Evolutionary conservation across 2,113 vertebrate genomes (phyloP).

Genomic region (Mirounga angustirostris): DNA sequence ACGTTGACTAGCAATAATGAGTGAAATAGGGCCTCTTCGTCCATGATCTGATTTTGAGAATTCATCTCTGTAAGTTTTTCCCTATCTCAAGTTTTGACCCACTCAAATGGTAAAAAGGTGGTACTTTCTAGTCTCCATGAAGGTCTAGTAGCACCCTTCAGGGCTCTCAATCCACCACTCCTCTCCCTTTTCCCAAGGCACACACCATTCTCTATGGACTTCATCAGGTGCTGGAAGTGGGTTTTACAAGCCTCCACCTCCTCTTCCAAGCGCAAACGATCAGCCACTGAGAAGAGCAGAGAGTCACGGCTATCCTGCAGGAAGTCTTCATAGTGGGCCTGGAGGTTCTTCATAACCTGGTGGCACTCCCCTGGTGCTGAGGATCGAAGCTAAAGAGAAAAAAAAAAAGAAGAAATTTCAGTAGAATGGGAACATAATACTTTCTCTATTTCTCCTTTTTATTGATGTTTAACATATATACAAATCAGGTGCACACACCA

Average conservation of each 20-base stretch:
- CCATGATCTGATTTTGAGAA: slow-evolving; percentile 35
- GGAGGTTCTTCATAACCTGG: slow-evolving; percentile 92
- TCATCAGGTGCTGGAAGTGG: slow-evolving; percentile 92
- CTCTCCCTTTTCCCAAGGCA: slow-evolving; percentile 47
- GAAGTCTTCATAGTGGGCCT: slow-evolving; percentile 94
- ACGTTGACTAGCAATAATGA: background rate
- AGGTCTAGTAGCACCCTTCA: background rate
- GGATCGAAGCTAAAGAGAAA: slow-evolving; percentile 89
- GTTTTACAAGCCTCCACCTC: slow-evolving; percentile 93
- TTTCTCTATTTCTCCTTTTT: background rate
- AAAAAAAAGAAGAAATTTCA: background rate
- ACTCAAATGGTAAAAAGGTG: background rate
- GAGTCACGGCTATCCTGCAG: slow-evolving; percentile 95
- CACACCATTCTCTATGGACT: slow-evolving; percentile 95
- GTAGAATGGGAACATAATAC: background rate
- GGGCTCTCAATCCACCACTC: background rate
- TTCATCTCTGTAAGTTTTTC: background rate
- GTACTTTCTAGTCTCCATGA: background rate
- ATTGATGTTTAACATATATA: slow-evolving; percentile 40
- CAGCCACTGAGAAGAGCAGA: slow-evolving; percentile 91
- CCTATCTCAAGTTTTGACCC: background rate
- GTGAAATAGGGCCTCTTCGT: background rate
- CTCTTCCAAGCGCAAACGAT: slow-evolving; percentile 92
- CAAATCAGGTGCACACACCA: slow-evolving; percentile 31
- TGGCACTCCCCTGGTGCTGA: slow-evolving; percentile 91